Conservation (phyloP, 1,140 invertebrate genomes). For the Euborellia annulipes region DNA sequence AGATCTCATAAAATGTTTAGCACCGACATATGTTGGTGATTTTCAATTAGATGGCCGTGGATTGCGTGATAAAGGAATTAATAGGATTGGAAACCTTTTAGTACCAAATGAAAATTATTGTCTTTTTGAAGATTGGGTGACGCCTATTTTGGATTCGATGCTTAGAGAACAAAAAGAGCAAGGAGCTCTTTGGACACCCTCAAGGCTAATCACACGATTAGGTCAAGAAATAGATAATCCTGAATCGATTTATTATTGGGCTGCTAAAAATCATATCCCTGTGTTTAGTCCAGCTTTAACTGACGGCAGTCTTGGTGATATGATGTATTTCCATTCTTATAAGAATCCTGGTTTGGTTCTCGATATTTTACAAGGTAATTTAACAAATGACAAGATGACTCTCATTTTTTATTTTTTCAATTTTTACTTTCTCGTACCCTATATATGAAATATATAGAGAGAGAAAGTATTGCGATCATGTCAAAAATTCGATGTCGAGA, state of each 20-base stretch:
- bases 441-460: too few species aligned
- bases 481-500: too few species aligned
- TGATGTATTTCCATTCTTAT: slow-evolving; percentile 98
- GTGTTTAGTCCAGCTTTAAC: slow-evolving; percentile 96
- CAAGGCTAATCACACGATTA: slow-evolving; percentile 64
- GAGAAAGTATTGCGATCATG: too few species aligned
- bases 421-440: too few species aligned
- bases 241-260: slow-evolving; percentile 96
- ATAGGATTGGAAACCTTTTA: slow-evolving; percentile 92
- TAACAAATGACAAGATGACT: background rate
- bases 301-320: slow-evolving; percentile 96
- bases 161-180: slow-evolving; percentile 66
- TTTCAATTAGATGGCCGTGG: slow-evolving; percentile 68
- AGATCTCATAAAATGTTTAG: slow-evolving; percentile 97
- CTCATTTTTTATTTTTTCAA: too few species aligned
- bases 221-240: slow-evolving; percentile 85
- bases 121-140: slow-evolving; percentile 95
- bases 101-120: slow-evolving; percentile 99
- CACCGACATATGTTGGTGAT: slow-evolving; percentile 82
- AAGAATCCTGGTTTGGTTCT: slow-evolving; percentile 80
- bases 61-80: slow-evolving; percentile 77
- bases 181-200: slow-evolving; percentile 81
- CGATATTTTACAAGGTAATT: slow-evolving; percentile 75
- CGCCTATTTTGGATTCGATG: slow-evolving; percentile 86
- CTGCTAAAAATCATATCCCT: slow-evolving; percentile 92